These are phyloP conservation scores for Holcopasites calliopsidis DNA, from an alignment of 1,140 invertebrate species.

Conservation along the genomic window DNA sequence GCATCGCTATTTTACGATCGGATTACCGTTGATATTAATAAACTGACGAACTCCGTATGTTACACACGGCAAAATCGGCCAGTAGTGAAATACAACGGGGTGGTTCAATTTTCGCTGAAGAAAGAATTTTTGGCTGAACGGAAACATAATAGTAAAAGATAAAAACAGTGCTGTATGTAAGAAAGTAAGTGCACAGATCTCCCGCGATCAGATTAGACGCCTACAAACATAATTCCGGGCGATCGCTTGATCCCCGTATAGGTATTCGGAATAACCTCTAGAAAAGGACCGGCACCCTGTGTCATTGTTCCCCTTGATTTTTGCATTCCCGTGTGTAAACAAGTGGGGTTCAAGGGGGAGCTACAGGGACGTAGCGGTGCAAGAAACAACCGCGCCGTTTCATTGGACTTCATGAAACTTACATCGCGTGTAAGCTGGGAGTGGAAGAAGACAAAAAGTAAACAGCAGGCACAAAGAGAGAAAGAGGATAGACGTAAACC, in stretches of 20 bases:
- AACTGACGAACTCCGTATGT: too few relatives aligned
- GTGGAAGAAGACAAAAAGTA: conserved; percentile 19
- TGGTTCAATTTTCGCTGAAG: too few relatives aligned
- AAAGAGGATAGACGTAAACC: conserved; percentile 3
- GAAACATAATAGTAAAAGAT: too few relatives aligned
- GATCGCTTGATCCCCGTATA: conserved; percentile 32
- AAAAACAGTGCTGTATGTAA: not conserved
- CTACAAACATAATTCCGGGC: not conserved
- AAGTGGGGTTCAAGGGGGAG: conserved; percentile 30
- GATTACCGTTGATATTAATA: not conserved
- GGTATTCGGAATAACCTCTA: not conserved
- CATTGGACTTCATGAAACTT: conserved; percentile 56
- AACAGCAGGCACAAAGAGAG: not conserved
- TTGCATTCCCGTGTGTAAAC: conserved; percentile 53
- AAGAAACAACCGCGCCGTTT: conserved; percentile 38
- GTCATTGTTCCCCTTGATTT: conserved; percentile 39
- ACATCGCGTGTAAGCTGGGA: conserved; percentile 44
- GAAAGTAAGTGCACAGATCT: not conserved
- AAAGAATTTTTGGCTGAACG: too few relatives aligned
- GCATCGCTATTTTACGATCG: not conserved
- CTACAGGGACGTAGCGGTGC: conserved; percentile 3
- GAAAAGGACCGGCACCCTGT: not conserved
- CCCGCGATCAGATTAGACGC: not conserved
- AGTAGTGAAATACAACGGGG: not conserved
- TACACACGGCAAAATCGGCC: not conserved